Percentiles rank a stretch among this genome's conserved stretches.
Conservation (phyloP, 1,140 invertebrate species). For the Kradibia gibbosae region DNA sequence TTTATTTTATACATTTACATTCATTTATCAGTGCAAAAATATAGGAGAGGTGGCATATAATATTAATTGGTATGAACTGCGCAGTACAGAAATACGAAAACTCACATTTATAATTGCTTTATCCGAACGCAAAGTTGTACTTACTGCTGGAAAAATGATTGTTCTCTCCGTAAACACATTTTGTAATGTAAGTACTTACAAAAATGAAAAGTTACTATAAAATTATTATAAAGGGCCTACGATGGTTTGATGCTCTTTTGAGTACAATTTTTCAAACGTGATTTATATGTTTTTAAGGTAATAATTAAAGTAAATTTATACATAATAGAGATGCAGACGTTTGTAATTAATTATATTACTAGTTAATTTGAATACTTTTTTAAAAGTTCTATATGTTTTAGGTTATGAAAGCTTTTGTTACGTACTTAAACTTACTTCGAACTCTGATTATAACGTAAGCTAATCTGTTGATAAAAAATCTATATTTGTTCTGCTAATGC, state of each 20-base stretch:
- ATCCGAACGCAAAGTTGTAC: conserved; percentile 19
- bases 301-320: not conserved
- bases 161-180: conserved; percentile 40
- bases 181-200: conserved; percentile 36
- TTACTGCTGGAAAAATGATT: conserved; percentile 49
- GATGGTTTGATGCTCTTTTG: not conserved
- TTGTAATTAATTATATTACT: not conserved
- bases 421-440: conserved; percentile 54
- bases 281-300: not conserved
- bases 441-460: conserved; percentile 68
- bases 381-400: conserved; percentile 35
- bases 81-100: conserved; percentile 3
- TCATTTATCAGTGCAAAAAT: conserved; percentile 27
- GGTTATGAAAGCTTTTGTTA: conserved; percentile 50
- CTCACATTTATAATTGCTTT: conserved; percentile 33
- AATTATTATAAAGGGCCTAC: too few species aligned
- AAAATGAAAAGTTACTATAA: not conserved
- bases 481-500: too few species aligned
- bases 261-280: not conserved
- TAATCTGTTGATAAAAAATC: not conserved
- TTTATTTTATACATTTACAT: not conserved
- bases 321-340: not conserved
- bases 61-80: conserved; percentile 44
- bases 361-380: conserved; percentile 4
- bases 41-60: conserved; percentile 36